Percentiles rank a stretch among this genome's conserved stretches.
Conservation (phyloP, 2,113 vertebrate species). For the Xiphorhynchus elegans region DNA sequence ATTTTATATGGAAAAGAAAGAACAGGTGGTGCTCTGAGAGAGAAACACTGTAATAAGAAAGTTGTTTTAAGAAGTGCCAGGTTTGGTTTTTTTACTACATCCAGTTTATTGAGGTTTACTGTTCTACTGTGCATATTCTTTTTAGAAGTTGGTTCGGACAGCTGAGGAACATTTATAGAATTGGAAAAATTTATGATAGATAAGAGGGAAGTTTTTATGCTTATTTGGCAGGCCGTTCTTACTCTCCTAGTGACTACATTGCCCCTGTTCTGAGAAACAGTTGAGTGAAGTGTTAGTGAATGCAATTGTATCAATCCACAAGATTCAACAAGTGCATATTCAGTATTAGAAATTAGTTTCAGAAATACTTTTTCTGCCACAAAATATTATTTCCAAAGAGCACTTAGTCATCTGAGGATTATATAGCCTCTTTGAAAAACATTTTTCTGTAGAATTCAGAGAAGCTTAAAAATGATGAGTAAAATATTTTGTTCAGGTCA, state of each 20-base stretch:
- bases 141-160: neutral
- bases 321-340: neutral
- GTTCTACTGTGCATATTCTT: neutral
- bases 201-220: neutral
- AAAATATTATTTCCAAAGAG: conserved; percentile 54
- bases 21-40: neutral
- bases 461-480: conserved; percentile 32
- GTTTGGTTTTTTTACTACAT: neutral
- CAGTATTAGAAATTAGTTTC: conserved; percentile 32
- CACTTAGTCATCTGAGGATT: conserved; percentile 26
- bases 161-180: neutral
- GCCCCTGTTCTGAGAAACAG: neutral
- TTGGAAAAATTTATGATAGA: neutral
- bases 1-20: neutral
- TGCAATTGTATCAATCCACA: neutral
- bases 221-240: neutral
- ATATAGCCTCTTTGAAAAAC: conserved; percentile 32
- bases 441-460: conserved; percentile 41
- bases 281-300: neutral
- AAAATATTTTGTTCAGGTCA: conserved; percentile 37
- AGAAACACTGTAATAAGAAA: neutral
- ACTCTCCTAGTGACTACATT: neutral
- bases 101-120: neutral
- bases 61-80: neutral
- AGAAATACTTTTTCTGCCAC: conserved; percentile 37